phyloP scores from a whole-genome alignment of 2,888 invertebrate genomes.

The Isoperla grammatica region DNA sequence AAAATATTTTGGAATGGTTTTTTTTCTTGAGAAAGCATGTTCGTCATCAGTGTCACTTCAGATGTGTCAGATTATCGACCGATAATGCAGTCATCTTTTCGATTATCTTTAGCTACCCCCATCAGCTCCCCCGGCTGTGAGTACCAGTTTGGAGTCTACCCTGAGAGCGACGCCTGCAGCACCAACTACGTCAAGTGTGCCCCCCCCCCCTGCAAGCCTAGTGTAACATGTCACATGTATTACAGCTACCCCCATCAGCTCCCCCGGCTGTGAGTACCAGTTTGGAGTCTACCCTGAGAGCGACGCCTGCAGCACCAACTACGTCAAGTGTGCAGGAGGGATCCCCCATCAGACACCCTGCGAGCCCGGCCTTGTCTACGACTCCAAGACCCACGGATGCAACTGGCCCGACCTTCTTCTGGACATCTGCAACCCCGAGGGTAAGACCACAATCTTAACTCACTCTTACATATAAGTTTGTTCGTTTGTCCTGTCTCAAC shows the following conservation, averaged over 20 bases:
- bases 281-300: slow-evolving; percentile 84
- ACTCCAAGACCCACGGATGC: slow-evolving; percentile 80
- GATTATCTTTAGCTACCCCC: slow-evolving; percentile 66
- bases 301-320: slow-evolving; percentile 74
- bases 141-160: slow-evolving; percentile 84
- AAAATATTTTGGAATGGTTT: too few relatives aligned
- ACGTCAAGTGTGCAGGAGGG: slow-evolving; percentile 80
- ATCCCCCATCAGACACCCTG: slow-evolving; percentile 74
- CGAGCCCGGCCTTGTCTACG: slow-evolving; percentile 83
- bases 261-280: slow-evolving; percentile 80
- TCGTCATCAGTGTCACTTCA: too few relatives aligned
- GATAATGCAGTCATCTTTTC: too few relatives aligned
- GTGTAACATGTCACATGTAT: slow-evolving; percentile 25
- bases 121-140: slow-evolving; percentile 78
- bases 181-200: slow-evolving; percentile 83
- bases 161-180: slow-evolving; percentile 72
- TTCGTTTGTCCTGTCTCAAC: too few relatives aligned
- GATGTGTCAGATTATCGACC: too few relatives aligned
- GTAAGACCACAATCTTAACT: slow-evolving; percentile 46
- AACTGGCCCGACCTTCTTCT: slow-evolving; percentile 90
- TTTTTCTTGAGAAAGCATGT: too few relatives aligned
- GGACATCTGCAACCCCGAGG: slow-evolving; percentile 81
- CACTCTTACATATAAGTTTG: too few relatives aligned
- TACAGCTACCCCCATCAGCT: slow-evolving; percentile 71
- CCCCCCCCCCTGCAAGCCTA: slow-evolving; percentile 77